These are phyloP conservation scores for Asbolus verrucosus DNA, from an alignment of 1,140 invertebrate genomes.

Conservation along the genomic window DNA sequence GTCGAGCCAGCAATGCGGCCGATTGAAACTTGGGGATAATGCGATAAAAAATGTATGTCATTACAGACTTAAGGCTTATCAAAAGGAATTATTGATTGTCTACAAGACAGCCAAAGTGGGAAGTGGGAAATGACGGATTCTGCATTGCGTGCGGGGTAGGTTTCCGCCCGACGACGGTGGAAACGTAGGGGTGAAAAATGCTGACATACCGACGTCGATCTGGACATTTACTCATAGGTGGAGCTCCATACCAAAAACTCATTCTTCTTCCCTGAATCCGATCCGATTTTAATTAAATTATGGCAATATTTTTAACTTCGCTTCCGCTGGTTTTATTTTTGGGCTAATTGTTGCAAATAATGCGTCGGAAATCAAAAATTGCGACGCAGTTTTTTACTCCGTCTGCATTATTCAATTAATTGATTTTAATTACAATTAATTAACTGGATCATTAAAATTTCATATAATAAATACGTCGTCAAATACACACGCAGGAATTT, in stretches of 20 bases:
- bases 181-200: conserved; percentile 19
- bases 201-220: conserved; percentile 35
- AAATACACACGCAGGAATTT: too few species aligned
- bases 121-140: conserved; percentile 36
- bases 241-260: conserved; percentile 19
- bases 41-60: conserved; percentile 59
- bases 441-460: too few species aligned
- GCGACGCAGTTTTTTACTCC: too few species aligned
- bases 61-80: conserved; percentile 54
- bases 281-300: too few species aligned
- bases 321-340: too few species aligned
- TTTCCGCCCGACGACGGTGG: conserved; percentile 14
- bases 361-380: too few species aligned
- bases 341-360: too few species aligned
- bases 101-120: conserved; percentile 37
- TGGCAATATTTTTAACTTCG: too few species aligned
- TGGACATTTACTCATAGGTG: conserved; percentile 41
- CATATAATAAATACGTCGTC: too few species aligned
- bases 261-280: too few species aligned
- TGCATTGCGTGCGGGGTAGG: conserved; percentile 39
- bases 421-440: too few species aligned
- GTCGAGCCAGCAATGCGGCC: conserved; percentile 35
- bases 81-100: conserved; percentile 61
- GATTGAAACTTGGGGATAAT: conserved; percentile 46
- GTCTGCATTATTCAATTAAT: too few species aligned